Base-by-base conservation (phyloP, 2,888 invertebrate genomes). In the Antitype chi region DNA sequence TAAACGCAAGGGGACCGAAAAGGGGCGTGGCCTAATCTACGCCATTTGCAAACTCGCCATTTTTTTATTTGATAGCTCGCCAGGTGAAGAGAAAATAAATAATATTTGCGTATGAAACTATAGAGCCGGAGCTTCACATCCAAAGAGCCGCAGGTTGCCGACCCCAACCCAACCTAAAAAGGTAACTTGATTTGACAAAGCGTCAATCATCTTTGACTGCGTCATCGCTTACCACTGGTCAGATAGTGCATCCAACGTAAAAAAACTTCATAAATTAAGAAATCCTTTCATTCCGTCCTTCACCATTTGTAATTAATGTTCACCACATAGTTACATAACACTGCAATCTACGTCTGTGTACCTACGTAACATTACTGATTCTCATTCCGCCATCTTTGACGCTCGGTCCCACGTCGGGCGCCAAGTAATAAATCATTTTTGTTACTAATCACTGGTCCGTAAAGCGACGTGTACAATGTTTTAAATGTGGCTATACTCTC, bases 371-470 rank as follows among this genome's bases (percentile, higher is more conserved):
- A 66, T 47, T 64, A 49, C 69, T 43, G 23, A 53, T 23, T 17
- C n/a, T 32, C 20, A 38, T 32, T 17, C 55, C 67, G n/a, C 74
- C 66, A 74, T 67, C 66, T 82, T 78, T 82, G 64, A 72, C 32
- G 28, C 43, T 32, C 52, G 62, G 74, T 74, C 81, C 81, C 83
- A 52, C 49, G 81, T 49, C 13, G 81, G 79, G 81, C 70, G 83
- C 81, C 81, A 83, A 79, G 84, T 82, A 53, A 82, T 82, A 83
- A 82, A 82, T 82, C 74, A 83, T 79, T 63, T 82, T 69, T 23
- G 28, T 47, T 49, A 13, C 63, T 68, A 75, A 79, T 83, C 75
- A 68, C 62, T 55, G 17, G 69, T 23, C n/a, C 67, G 55, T 78
- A 67, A 66, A 47, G 78, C 53, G 67, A 67, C 20, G 59, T 47